Conservation (phyloP, 2,797 vertebrate species). For the Trachurus trachurus region DNA sequence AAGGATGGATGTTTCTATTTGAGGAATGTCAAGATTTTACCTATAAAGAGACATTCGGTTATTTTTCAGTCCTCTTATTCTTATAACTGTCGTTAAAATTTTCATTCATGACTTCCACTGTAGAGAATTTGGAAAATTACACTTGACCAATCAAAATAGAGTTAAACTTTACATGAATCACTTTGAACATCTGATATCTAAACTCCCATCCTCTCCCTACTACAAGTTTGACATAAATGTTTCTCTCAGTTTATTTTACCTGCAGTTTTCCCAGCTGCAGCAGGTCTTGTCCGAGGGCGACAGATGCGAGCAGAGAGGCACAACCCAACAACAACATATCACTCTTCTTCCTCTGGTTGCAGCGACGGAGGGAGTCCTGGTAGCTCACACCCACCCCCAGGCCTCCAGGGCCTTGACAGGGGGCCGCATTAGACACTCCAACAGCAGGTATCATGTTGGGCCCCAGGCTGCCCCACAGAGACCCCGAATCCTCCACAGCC, state of each 20-base stretch:
- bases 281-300: slow-evolving; percentile 89
- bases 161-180: too few species aligned
- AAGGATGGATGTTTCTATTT: neutral
- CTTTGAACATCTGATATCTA: too few species aligned
- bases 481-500: slow-evolving; percentile 78
- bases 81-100: too few species aligned
- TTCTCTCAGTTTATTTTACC: slow-evolving; percentile 52
- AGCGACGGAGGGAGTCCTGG: slow-evolving; percentile 77
- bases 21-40: neutral
- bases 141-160: too few species aligned
- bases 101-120: too few species aligned
- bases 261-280: slow-evolving; percentile 86
- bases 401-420: slow-evolving; percentile 49
- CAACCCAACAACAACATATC: slow-evolving; percentile 89
- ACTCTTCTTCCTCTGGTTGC: slow-evolving; percentile 86
- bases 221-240: too few species aligned
- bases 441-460: slow-evolving; percentile 32
- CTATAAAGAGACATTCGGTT: too few species aligned
- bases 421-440: slow-evolving; percentile 31
- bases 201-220: too few species aligned
- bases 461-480: slow-evolving; percentile 74
- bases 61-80: too few species aligned
- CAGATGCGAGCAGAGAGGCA: slow-evolving; percentile 89
- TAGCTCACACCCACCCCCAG: slow-evolving; percentile 54
- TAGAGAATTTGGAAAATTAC: too few species aligned